A percentile compares a stretch with the other conserved stretches of the same genome.
Evolutionary conservation across 2,113 vertebrate genomes (phyloP).

Genomic region (Euleptes europaea): DNA sequence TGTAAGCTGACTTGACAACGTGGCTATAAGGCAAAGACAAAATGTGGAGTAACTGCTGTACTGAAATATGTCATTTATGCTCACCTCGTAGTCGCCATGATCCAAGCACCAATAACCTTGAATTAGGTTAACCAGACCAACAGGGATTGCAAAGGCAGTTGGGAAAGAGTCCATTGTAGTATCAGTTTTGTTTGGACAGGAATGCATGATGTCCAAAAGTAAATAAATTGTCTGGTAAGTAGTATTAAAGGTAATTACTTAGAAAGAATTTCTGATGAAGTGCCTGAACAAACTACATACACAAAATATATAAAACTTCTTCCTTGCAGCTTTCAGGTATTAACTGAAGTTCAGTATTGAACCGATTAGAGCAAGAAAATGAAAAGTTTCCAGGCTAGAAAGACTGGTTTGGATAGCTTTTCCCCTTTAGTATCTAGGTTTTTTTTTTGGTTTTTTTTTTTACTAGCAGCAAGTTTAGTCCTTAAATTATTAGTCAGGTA

Average conservation of each 20-base stretch:
- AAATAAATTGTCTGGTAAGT: conserved; percentile 89
- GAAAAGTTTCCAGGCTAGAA: background rate
- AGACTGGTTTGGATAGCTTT: no score
- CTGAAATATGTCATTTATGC: conserved; percentile 31
- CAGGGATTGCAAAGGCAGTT: conserved; percentile 88
- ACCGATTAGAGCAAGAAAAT: background rate
- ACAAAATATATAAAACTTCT: background rate
- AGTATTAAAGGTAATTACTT: conserved; percentile 78
- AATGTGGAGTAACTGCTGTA: no score
- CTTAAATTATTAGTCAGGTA: no score
- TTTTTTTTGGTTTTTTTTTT: no score
- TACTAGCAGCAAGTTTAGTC: background rate
- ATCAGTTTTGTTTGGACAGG: conserved; percentile 84
- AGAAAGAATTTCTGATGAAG: background rate
- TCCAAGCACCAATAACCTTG: conserved; percentile 95
- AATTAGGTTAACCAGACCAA: conserved; percentile 89
- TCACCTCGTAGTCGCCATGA: conserved; percentile 90
- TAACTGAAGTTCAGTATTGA: background rate
- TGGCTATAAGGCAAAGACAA: no score
- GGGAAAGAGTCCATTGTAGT: conserved; percentile 87
- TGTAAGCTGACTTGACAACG: fast-evolving
- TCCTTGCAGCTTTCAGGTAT: background rate
- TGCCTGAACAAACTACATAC: background rate
- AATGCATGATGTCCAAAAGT: conserved; percentile 92
- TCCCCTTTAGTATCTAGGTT: background rate